These are phyloP conservation scores for Drosophila recens DNA, from an alignment of 2,888 invertebrate species.

Conservation along the genomic window DNA sequence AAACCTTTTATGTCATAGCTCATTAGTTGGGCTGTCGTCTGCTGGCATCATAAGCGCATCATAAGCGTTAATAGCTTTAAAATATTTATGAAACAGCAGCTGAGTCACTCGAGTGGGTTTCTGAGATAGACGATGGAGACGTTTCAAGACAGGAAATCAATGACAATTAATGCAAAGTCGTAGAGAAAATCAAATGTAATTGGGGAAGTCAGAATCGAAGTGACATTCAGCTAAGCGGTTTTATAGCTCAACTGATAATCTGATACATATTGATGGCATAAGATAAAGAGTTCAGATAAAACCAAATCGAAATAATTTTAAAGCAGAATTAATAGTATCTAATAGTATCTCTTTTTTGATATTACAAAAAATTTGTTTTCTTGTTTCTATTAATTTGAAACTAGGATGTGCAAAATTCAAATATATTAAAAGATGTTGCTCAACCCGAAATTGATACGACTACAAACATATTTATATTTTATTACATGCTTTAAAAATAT, in stretches of 20 bases:
- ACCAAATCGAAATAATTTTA: background rate
- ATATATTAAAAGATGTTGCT: too few relatives aligned
- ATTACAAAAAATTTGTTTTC: too few relatives aligned
- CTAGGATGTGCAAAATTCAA: background rate
- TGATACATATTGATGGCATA: background rate
- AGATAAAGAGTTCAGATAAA: background rate
- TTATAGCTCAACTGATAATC: slow-evolving; percentile 6
- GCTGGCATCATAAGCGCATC: slow-evolving; percentile 16
- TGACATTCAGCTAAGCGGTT: slow-evolving; percentile 4
- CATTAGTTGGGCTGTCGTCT: slow-evolving; percentile 65
- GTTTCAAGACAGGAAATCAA: slow-evolving; percentile 33
- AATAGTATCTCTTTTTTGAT: background rate
- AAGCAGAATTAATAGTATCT: background rate
- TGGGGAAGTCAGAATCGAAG: background rate
- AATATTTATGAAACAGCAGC: slow-evolving; percentile 56
- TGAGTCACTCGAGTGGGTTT: slow-evolving; percentile 41
- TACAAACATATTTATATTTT: background rate
- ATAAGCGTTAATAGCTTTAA: slow-evolving; percentile 60
- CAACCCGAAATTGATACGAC: too few relatives aligned
- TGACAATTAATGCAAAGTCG: slow-evolving; percentile 3
- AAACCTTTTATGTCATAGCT: slow-evolving; percentile 75
- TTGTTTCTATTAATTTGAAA: background rate
- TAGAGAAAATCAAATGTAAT: background rate
- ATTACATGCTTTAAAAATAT: background rate
- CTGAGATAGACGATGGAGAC: slow-evolving; percentile 9